Evolutionary conservation across 2,888 invertebrate genomes (phyloP).

Genomic region (Eupithecia subumbrata): DNA sequence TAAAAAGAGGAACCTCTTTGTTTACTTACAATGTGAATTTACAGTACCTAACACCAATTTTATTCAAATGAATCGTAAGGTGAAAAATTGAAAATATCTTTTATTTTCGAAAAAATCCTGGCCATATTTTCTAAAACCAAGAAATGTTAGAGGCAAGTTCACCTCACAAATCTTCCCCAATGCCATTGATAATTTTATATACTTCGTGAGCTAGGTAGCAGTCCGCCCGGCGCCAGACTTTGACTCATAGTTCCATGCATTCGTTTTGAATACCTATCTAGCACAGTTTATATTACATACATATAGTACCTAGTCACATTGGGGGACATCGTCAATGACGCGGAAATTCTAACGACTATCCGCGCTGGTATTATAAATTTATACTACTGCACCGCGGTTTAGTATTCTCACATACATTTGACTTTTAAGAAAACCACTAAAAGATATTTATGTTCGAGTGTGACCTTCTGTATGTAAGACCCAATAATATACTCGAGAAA

Average conservation of each 20-base stretch:
- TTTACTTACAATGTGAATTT: neutral
- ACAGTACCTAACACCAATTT: neutral
- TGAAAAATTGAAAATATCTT: neutral
- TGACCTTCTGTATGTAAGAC: neutral
- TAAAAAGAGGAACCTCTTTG: neutral
- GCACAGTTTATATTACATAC: slow-evolving; percentile 8
- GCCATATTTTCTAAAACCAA: neutral
- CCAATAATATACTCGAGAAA: neutral
- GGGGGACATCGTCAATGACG: slow-evolving; percentile 20
- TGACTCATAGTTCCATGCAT: slow-evolving; percentile 29
- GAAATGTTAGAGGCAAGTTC: neutral
- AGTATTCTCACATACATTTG: neutral
- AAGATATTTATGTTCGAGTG: neutral
- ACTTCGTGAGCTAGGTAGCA: slow-evolving; percentile 39
- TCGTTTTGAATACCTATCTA: slow-evolving; percentile 14
- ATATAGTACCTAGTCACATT: neutral
- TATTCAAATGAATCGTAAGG: neutral
- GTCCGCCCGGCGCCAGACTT: slow-evolving; percentile 62
- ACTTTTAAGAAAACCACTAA: neutral
- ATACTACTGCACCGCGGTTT: slow-evolving; percentile 8
- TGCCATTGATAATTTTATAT: slow-evolving; percentile 46
- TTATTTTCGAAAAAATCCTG: neutral
- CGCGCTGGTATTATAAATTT: neutral
- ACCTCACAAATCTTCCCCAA: slow-evolving; percentile 1
- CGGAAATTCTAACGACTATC: slow-evolving; percentile 48